Percentiles rank a stretch among this genome's conserved stretches.
Evolutionary conservation across 1,140 invertebrate genomes (phyloP).

Genomic region (Brachionus angularis): DNA sequence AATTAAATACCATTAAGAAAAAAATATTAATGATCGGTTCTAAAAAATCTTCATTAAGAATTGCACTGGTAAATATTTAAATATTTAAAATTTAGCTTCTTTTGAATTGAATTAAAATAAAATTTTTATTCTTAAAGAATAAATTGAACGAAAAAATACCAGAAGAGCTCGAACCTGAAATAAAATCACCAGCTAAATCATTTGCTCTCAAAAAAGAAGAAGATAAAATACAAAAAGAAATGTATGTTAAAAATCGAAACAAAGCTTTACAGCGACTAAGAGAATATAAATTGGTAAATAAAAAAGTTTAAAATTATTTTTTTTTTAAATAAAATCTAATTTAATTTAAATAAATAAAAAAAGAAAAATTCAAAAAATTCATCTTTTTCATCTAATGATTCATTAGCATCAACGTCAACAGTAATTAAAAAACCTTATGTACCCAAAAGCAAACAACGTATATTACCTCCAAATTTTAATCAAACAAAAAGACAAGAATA

Average conservation of each 20-base stretch:
- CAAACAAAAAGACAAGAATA: neutral
- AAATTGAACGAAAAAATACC: slow-evolving; percentile 7
- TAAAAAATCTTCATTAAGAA: slow-evolving; percentile 24
- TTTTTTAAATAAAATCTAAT: slow-evolving; percentile 13
- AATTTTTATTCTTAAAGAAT: neutral
- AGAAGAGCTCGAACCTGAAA: neutral
- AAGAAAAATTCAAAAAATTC: slow-evolving; percentile 33
- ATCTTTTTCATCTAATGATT: neutral
- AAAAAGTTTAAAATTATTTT: neutral
- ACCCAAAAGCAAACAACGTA: slow-evolving; percentile 28
- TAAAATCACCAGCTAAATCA: neutral
- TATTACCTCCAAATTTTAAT: neutral
- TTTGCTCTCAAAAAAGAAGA: slow-evolving; percentile 36
- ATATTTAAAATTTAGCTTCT: too few species aligned
- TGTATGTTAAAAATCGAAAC: slow-evolving; percentile 26
- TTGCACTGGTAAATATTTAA: slow-evolving; percentile 26
- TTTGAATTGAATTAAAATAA: neutral
- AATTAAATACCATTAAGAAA: slow-evolving; percentile 9
- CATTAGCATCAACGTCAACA: neutral
- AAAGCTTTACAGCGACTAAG: slow-evolving; percentile 26
- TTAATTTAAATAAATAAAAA: neutral
- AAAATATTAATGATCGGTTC: slow-evolving; percentile 26
- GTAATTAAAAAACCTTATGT: slow-evolving; percentile 22
- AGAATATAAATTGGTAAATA: slow-evolving; percentile 27
- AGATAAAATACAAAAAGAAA: slow-evolving; percentile 25